These are phyloP conservation scores for Characodon lateralis DNA, from an alignment of 2,797 vertebrate species.

Conservation along the genomic window DNA sequence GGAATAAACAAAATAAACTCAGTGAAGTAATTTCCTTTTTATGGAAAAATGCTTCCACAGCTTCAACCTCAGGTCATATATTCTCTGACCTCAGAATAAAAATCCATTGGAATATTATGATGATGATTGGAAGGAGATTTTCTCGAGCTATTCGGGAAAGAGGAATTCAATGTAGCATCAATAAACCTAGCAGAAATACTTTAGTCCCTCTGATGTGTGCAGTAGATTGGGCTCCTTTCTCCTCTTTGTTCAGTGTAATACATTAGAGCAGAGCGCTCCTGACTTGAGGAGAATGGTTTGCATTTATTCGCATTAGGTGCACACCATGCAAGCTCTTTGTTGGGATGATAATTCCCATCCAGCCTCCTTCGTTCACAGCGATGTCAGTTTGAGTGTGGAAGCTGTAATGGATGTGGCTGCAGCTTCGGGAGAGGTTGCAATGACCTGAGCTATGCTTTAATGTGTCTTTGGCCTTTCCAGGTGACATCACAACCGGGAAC, in stretches of 20 bases:
- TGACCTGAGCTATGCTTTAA: constrained; percentile 35
- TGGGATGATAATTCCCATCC: constrained; percentile 29
- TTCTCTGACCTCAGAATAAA: constrained; percentile 30
- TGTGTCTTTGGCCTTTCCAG: constrained; percentile 72
- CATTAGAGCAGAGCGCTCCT: constrained; percentile 19
- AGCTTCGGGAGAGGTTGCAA: constrained; percentile 11
- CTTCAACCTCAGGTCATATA: constrained; percentile 21
- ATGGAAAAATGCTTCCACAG: constrained; percentile 21
- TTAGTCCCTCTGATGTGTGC: constrained; percentile 47
- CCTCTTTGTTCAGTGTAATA: constrained; percentile 34
- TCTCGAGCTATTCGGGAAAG: constrained; percentile 31
- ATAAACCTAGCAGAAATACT: constrained; percentile 34
- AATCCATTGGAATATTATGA: constrained; percentile 47
- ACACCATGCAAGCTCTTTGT: constrained; percentile 33
- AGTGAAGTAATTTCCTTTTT: background rate
- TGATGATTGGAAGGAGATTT: constrained; percentile 45
- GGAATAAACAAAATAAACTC: background rate
- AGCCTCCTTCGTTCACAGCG: background rate
- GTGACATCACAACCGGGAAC: constrained; percentile 88
- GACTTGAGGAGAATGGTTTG: constrained; percentile 43
- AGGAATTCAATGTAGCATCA: constrained; percentile 41
- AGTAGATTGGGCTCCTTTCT: constrained; percentile 26
- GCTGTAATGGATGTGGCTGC: constrained; percentile 14
- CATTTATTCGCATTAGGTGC: constrained; percentile 47
- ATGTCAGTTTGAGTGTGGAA: constrained; percentile 7